Base-by-base conservation (phyloP, 30 jellyfish, hydroid and myxozoan species). In the Mastigias papua region DNA sequence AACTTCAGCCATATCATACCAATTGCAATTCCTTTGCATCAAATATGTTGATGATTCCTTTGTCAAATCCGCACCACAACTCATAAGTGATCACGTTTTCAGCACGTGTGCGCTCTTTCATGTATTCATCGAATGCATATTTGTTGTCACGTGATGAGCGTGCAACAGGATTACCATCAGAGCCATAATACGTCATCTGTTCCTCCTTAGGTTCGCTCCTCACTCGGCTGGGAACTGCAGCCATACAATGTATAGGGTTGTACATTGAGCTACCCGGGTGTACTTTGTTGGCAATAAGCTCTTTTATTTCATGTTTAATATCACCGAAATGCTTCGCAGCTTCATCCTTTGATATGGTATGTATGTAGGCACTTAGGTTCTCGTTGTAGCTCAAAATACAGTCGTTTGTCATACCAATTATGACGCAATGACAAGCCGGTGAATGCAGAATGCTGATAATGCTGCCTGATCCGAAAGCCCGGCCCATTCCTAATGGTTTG, bases 61-160 rank as follows among this genome's bases (percentile, higher is more conserved):
- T 86, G 30, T 95, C 98, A 35, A 91, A 96, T 9, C 99, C 99
- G 48, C 98, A 95, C 99, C 99, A 95, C 57, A 95, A 74, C 82
- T 95, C 99, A 62, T 78, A 90, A 10, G 88, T 72, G 31, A 71
- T 35, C 68, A 66, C 68, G 35, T 28, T 16, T 7, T 58, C 48
- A 9, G 35, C 74, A 37, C 30, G 62, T 0, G 34, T 13, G 1
- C 23, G 16, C 28, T 46, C 87, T 22, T 50, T 51, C 90, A n/a
- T 64, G 49, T 74, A 68, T 54, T 71, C 86, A 46, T 73, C 81
- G 9, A 28, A 31, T 16, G 61, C 57, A 37, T 28, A 9, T 26
- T n/a, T 25, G 23, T 57, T 74, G 4, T 31, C 75, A 32, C 89
- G 88, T 34, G 91, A 76, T 60, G 96, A 37, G 78, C 75, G 42